Evolutionary conservation across 2,113 vertebrate genomes (phyloP).

Genomic region (Equus przewalskii): DNA sequence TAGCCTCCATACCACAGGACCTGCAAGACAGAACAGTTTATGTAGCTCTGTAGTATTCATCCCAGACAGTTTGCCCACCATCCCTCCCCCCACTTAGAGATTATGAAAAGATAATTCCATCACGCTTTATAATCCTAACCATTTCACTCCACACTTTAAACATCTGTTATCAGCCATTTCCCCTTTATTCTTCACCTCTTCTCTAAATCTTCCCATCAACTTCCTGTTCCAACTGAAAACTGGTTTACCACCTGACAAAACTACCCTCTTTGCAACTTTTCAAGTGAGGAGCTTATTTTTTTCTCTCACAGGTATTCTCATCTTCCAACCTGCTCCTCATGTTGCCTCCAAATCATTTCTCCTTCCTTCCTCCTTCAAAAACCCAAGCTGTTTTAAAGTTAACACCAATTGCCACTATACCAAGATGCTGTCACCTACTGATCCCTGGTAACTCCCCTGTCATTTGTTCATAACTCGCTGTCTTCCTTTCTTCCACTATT

Average conservation of each 20-base stretch:
- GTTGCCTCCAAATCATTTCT: slow-evolving; percentile 29
- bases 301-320: not conserved
- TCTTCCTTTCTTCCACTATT: not conserved
- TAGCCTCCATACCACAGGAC: not conserved
- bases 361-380: slow-evolving; percentile 7
- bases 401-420: not conserved
- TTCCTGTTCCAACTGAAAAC: slow-evolving; percentile 41
- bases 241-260: not conserved
- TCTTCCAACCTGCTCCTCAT: not conserved
- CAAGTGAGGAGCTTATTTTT: not conserved
- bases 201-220: slow-evolving; percentile 42
- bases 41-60: not conserved
- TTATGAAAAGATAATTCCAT: not conserved
- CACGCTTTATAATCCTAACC: not conserved
- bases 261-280: not conserved
- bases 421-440: not conserved
- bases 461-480: not conserved
- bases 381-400: slow-evolving; percentile 1
- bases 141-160: not conserved
- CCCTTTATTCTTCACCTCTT: slow-evolving; percentile 22
- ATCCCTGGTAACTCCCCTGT: not conserved
- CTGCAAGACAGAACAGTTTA: not conserved
- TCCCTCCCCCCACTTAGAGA: not conserved
- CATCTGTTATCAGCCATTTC: not conserved
- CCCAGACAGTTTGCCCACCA: not conserved